Percentiles rank a stretch among this genome's conserved stretches.
Conservation (phyloP, 2,888 invertebrate species). For the Amblyteles armatorius region DNA sequence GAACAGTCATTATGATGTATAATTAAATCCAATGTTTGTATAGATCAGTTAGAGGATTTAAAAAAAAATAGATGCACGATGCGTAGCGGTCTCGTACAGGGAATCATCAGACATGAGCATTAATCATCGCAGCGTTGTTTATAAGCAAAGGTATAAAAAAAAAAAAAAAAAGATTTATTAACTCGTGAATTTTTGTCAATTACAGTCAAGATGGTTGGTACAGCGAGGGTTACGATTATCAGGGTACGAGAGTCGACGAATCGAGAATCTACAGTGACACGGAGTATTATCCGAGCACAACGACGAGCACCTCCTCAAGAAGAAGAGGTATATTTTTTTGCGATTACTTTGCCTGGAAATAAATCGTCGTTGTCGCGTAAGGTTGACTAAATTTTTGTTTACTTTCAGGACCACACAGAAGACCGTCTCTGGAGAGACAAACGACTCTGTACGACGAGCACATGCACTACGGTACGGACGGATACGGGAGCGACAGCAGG, state of each 20-base stretch:
- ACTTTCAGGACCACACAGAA: constrained; percentile 84
- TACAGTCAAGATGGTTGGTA: constrained; percentile 87
- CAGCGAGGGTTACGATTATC: constrained; percentile 86
- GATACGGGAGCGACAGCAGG: constrained; percentile 80
- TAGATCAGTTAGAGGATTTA: not conserved
- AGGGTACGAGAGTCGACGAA: constrained; percentile 84
- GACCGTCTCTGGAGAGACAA: constrained; percentile 93
- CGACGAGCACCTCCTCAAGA: constrained; percentile 78
- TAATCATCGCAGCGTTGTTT: constrained; percentile 42
- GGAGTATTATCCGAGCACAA: constrained; percentile 84
- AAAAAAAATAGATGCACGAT: constrained; percentile 51
- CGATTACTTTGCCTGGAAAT: not conserved
- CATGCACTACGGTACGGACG: constrained; percentile 86
- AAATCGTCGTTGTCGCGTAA: not conserved
- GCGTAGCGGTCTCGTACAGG: constrained; percentile 22
- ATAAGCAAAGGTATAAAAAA: not conserved
- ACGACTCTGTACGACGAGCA: constrained; percentile 92
- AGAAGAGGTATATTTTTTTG: constrained; percentile 73
- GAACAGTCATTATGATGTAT: not conserved
- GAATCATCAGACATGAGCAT: constrained; percentile 36
- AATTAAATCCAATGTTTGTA: not conserved
- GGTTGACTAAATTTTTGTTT: not conserved
- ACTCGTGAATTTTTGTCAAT: constrained; percentile 67
- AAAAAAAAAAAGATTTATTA: constrained; percentile 11
- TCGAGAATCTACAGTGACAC: constrained; percentile 84